Percentiles rank a stretch among this genome's conserved stretches.
Evolutionary conservation across 2,797 vertebrate genomes (phyloP).

Genomic region (Gymnodraco acuticeps): DNA sequence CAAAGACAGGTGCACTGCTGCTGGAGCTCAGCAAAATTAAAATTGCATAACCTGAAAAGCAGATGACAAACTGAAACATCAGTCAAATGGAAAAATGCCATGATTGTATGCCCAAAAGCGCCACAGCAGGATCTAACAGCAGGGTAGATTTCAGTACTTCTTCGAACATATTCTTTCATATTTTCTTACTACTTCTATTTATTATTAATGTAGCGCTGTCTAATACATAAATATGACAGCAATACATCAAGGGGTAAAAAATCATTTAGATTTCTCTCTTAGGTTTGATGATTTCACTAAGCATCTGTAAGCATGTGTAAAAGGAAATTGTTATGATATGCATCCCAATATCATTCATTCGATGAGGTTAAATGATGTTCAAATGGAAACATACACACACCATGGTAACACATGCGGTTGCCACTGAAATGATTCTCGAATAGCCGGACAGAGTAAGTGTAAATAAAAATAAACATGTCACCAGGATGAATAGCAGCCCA

Average conservation of each 20-base stretch:
- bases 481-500: conserved; percentile 76
- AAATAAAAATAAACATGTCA: conserved; percentile 84
- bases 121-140: conserved; percentile 33
- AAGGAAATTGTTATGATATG: background rate
- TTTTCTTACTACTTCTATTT: conserved; percentile 15
- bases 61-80: conserved; percentile 44
- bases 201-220: conserved; percentile 14
- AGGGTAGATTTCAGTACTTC: conserved; percentile 3
- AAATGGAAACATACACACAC: background rate
- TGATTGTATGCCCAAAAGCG: conserved; percentile 24
- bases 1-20: background rate
- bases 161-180: conserved; percentile 14
- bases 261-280: background rate
- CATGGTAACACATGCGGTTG: conserved; percentile 20
- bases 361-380: conserved; percentile 24
- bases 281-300: conserved; percentile 15
- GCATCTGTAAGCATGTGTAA: background rate
- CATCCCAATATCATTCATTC: conserved; percentile 12
- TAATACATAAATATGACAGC: conserved; percentile 23
- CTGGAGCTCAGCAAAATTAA: conserved; percentile 27
- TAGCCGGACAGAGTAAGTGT: conserved; percentile 62
- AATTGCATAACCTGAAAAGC: conserved; percentile 39
- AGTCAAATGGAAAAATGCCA: conserved; percentile 12
- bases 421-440: conserved; percentile 62
- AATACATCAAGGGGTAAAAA: conserved; percentile 1